Evolutionary conservation across 23 tunicate species (phyloP), one percentile per base, ranked within the genome.

Genomic region (Botrylloides violaceus): DNA sequence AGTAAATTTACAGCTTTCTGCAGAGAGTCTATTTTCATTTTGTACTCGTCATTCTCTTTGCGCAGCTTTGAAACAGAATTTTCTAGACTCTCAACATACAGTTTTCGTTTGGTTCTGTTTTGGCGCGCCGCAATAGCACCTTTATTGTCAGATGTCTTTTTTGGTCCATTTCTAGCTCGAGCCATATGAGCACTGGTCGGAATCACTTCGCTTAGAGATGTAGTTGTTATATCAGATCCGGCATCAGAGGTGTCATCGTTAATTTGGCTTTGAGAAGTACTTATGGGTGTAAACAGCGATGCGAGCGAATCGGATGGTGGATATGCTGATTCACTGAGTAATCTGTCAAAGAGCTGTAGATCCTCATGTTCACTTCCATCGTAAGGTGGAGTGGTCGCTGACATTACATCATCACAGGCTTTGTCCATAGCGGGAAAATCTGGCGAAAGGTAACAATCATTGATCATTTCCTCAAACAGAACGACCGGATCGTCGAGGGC

Each of bases 341-440:
- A 30, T 37, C 27, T 68, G 38, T 68, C 47, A 19, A 68, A 37
- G 4, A 68, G 58, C 22, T 39, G 58, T 4, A 32, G 28, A 23
- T 37, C 58, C 21, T 43, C 58, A 37, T 68, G 24, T 37, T 68
- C 74, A 22, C 58, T 68, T 24, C 30, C 74, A 19, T 68, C 74
- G n/a, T 68, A 68, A 4, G 74, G 58, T 24, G 74, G 58, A n/a
- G 74, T 68, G 57, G 36, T 37, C 29, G 58, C 58, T 0, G 74
- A 68, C 74, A 68, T 22, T 20, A 37, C 36, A 26, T 28, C 29
- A 36, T 68, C 47, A 4, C 31, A 4, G 3, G 29, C 9, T 59
- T 9, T 59, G 19, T 9, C 7, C 30, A 59, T 23, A 25, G 4
- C 70, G 9, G 53, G 53, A 43, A 43, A 43, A 43, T 43, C 53